phyloP scores from a whole-genome alignment of 1,140 invertebrate species.

The Macrocentrus cingulum region DNA sequence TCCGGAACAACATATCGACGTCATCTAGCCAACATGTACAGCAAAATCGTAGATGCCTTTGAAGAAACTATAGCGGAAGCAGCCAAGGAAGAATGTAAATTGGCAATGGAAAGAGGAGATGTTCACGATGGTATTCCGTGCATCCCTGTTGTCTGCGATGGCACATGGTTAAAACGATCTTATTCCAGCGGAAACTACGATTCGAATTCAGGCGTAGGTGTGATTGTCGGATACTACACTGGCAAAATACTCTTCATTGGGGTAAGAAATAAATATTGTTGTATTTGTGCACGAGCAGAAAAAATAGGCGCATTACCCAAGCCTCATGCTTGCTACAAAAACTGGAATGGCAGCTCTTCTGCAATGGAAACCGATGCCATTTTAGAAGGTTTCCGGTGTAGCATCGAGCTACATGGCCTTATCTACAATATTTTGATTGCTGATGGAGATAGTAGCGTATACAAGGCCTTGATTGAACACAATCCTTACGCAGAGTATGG shows the following conservation, averaged over 20 bases:
- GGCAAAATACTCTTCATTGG: constrained; percentile 48
- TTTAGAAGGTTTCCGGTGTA: constrained; percentile 47
- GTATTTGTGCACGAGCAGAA: constrained; percentile 37
- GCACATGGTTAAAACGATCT: too few species aligned
- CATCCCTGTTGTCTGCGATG: constrained; percentile 7
- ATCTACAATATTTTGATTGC: constrained; percentile 48
- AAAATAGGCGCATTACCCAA: constrained; percentile 18
- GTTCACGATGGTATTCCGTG: constrained; percentile 31
- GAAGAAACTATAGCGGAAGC: too few species aligned
- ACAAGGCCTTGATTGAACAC: constrained; percentile 36
- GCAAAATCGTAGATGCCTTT: too few species aligned
- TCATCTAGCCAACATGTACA: too few species aligned
- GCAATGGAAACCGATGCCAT: constrained; percentile 51
- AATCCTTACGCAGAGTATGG: constrained; percentile 35
- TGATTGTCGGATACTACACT: constrained; percentile 26
- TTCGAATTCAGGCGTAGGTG: constrained; percentile 13
- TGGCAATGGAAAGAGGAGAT: too few species aligned
- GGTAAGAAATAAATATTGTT: constrained; percentile 50
- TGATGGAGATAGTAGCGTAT: constrained; percentile 54
- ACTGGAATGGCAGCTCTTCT: constrained; percentile 39
- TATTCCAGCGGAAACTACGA: too few species aligned
- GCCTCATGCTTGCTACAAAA: constrained; percentile 42
- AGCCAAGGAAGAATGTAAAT: too few species aligned
- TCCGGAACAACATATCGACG: too few species aligned
- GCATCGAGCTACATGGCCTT: constrained; percentile 44